These are phyloP conservation scores for Mesocentrotus franciscanus DNA, from an alignment of 53 echinoderm and acorn worm species.

Conservation along the genomic window DNA sequence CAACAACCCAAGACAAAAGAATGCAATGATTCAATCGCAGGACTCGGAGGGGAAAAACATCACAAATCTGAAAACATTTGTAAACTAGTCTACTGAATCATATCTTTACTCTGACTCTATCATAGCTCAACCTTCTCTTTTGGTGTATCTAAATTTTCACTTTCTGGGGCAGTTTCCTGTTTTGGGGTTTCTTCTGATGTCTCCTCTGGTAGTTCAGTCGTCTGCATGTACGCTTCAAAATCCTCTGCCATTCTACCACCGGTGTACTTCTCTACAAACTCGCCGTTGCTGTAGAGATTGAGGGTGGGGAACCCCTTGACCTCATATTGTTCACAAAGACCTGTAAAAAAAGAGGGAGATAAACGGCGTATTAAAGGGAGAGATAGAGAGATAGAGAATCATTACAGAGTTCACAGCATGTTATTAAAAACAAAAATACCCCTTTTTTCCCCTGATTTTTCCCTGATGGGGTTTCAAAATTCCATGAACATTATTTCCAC, in stretches of 20 bases:
- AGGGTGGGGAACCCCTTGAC: conserved; percentile 94
- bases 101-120: background rate
- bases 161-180: background rate
- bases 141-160: conserved; percentile 28
- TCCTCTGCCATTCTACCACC: conserved; percentile 76
- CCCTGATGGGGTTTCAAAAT: too few species aligned
- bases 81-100: background rate
- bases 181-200: background rate
- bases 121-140: conserved; percentile 43
- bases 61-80: background rate
- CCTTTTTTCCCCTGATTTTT: background rate
- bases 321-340: conserved; percentile 77
- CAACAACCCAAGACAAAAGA: background rate
- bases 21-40: background rate
- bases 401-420: background rate
- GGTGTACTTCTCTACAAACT: conserved; percentile 73
- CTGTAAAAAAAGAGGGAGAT: conserved; percentile 54
- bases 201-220: background rate
- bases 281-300: conserved; percentile 81
- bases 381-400: background rate
- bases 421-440: background rate
- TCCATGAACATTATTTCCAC: too few species aligned
- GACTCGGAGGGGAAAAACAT: background rate
- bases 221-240: conserved; percentile 79
- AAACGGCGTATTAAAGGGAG: background rate